Conservation (phyloP, 2,113 vertebrate species). For the Cavia porcellus region DNA sequence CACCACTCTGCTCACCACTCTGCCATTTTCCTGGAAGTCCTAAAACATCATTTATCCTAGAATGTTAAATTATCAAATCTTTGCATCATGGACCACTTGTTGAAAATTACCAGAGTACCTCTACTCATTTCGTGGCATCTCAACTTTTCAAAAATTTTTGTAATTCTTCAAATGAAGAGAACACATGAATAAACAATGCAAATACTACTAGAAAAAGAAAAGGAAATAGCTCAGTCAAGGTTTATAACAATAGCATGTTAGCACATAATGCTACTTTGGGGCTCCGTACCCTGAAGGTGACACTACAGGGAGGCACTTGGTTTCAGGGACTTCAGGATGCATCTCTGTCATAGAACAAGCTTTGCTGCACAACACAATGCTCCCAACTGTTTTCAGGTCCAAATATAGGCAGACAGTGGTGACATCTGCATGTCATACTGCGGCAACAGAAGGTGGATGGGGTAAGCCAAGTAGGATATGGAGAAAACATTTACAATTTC, state of each 20-base stretch:
- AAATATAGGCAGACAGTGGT: not conserved
- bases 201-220: not conserved
- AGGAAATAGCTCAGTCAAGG: not conserved
- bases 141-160: not conserved
- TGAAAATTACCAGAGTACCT: not conserved
- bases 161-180: not conserved
- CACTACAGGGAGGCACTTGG: not conserved
- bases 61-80: not conserved
- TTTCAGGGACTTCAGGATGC: not conserved
- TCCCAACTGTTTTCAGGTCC: not conserved
- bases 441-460: not conserved
- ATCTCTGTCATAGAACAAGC: not conserved
- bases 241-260: not conserved
- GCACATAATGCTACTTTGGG: not conserved
- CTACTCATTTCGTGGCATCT: not conserved
- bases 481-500: slow-evolving; percentile 16
- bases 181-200: not conserved
- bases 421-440: not conserved
- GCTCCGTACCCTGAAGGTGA: not conserved
- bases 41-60: not conserved
- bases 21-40: no score
- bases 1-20: no score
- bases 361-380: not conserved
- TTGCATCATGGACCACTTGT: not conserved
- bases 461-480: not conserved